Evolutionary conservation across 1,140 invertebrate species (phyloP).

Genomic region (Lutraria rhynchaena): DNA sequence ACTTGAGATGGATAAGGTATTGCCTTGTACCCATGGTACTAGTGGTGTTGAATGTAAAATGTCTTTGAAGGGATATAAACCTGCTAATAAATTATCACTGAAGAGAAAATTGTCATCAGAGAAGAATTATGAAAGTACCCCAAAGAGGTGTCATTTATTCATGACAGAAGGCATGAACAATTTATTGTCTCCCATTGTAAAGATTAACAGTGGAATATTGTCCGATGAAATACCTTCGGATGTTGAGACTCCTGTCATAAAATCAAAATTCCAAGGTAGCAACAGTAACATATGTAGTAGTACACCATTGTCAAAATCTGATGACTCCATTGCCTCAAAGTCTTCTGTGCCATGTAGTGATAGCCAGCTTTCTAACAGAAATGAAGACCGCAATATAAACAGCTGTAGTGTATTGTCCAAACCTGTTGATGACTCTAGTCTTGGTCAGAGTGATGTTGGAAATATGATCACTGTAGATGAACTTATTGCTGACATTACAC

Average conservation of each 20-base stretch:
- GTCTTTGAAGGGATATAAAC: no score
- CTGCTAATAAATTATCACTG: no score
- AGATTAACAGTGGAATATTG: not conserved
- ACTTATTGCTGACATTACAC: constrained; percentile 19
- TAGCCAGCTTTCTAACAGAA: no score
- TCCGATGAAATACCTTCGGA: not conserved
- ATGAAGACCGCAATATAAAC: no score
- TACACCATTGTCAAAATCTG: constrained; percentile 19
- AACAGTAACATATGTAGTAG: constrained; percentile 2
- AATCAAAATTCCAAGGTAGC: not conserved
- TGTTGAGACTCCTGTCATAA: not conserved
- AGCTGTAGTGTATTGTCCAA: no score
- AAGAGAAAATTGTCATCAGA: constrained; percentile 22
- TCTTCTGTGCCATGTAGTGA: no score
- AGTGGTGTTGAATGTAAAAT: no score
- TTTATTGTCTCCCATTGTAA: constrained; percentile 7
- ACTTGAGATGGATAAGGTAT: no score
- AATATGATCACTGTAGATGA: constrained; percentile 5
- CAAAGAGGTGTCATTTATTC: constrained; percentile 9
- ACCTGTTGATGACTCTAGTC: no score
- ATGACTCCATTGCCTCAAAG: no score
- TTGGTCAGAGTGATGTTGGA: not conserved
- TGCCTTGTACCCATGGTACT: no score
- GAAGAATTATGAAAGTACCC: constrained; percentile 7
- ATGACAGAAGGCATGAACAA: not conserved